Evolutionary conservation across 2,797 vertebrate genomes (phyloP).

Genomic region (Discoglossus pictus): DNA sequence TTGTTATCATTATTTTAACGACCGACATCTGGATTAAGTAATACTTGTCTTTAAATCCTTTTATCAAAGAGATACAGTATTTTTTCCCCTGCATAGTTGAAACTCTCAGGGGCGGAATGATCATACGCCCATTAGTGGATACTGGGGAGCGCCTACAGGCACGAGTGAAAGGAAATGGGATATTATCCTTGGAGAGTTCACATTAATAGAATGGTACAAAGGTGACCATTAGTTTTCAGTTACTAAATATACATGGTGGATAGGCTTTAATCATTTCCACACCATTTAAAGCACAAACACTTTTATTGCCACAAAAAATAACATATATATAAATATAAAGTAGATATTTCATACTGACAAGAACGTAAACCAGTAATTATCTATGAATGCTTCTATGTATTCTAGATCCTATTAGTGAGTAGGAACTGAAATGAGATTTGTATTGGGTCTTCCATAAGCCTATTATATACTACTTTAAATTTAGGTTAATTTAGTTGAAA

Average conservation of each 20-base stretch:
- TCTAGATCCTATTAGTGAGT: neutral
- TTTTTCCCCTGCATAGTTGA: neutral
- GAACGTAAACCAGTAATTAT: neutral
- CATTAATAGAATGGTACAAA: too few relatives aligned
- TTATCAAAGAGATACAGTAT: conserved; percentile 1
- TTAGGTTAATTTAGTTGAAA: neutral
- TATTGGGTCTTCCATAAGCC: neutral
- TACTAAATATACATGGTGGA: neutral
- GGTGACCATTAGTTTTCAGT: neutral
- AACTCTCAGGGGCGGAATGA: too few relatives aligned
- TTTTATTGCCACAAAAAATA: neutral
- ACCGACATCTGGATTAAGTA: conserved; percentile 11
- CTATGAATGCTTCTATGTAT: neutral
- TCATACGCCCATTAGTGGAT: neutral
- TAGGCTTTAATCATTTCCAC: neutral
- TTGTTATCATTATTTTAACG: conserved; percentile 13
- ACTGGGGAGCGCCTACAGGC: neutral
- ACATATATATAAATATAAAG: neutral
- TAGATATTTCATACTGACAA: neutral
- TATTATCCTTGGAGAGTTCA: neutral
- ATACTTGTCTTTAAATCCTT: neutral
- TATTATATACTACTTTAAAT: neutral
- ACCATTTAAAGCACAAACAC: neutral
- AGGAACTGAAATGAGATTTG: neutral
- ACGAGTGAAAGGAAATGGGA: neutral